Percentiles rank a stretch among this genome's conserved stretches.
Evolutionary conservation across 2,113 vertebrate species (phyloP).

Genomic region (Todiramphus saurophagus): DNA sequence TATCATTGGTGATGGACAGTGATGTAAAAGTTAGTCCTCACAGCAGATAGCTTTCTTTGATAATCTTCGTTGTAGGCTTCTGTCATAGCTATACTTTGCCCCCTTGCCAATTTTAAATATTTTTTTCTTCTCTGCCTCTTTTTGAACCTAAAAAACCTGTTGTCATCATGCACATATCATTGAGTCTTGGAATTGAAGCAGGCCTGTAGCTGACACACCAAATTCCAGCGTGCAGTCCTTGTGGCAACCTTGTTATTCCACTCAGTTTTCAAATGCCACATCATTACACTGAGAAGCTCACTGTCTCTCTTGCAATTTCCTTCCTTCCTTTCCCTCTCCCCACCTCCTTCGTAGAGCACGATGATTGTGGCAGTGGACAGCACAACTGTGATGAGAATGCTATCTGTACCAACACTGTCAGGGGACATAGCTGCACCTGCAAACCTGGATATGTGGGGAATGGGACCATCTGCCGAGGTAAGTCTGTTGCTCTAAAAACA

Average conservation of each 20-base stretch:
- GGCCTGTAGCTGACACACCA: not conserved
- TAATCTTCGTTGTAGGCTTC: not conserved
- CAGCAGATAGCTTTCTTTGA: not conserved
- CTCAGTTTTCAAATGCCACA: not conserved
- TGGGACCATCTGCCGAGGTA: slow-evolving; percentile 91
- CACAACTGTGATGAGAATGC: slow-evolving; percentile 87
- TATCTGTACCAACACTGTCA: slow-evolving; percentile 94
- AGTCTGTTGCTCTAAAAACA: not conserved
- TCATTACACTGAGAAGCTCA: not conserved
- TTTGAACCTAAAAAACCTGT: not conserved
- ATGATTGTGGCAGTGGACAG: slow-evolving; percentile 86
- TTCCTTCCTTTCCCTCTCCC: not conserved
- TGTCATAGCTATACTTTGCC: not conserved
- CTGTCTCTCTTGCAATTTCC: not conserved
- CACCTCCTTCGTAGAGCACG: slow-evolving; percentile 77
- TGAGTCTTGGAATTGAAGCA: not conserved
- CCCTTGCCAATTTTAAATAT: not conserved
- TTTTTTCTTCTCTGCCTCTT: not conserved
- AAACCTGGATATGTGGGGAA: slow-evolving; percentile 93
- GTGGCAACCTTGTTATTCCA: not conserved
- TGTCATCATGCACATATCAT: not conserved
- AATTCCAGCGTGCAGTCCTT: not conserved
- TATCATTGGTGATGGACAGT: not conserved
- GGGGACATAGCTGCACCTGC: slow-evolving; percentile 94
- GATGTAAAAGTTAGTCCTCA: not conserved